Conservation (phyloP, 2,888 invertebrate species). For the Acanthopleura granulata region DNA sequence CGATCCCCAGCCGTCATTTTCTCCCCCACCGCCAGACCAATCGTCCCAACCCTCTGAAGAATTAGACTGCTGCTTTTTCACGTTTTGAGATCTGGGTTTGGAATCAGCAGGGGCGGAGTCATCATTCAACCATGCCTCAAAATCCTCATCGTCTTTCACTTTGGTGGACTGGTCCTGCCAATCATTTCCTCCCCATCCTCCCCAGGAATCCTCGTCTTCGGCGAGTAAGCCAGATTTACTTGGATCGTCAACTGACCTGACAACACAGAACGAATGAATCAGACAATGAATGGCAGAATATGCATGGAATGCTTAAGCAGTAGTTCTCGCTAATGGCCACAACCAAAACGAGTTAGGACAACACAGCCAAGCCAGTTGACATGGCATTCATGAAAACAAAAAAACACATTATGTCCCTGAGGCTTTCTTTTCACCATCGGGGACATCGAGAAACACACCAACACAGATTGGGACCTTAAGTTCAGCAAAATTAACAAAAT, state of each 20-base stretch:
- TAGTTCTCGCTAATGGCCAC: no score
- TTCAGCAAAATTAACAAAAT: no score
- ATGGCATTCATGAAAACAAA: no score
- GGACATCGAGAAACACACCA: no score
- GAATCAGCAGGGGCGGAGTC: constrained; percentile 33
- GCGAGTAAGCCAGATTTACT: constrained; percentile 36
- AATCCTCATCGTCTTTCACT: constrained; percentile 47
- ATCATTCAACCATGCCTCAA: constrained; percentile 62
- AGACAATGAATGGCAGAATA: no score
- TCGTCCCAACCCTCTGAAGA: constrained; percentile 40
- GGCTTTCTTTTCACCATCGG: no score
- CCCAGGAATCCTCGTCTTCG: constrained; percentile 53
- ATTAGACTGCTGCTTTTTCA: constrained; percentile 33
- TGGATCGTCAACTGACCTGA: constrained; percentile 11
- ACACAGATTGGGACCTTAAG: no score
- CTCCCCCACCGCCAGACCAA: constrained; percentile 40
- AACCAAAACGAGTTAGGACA: no score
- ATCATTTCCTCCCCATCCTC: constrained; percentile 50
- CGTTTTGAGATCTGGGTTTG: neutral
- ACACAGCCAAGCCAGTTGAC: no score
- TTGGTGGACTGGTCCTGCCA: constrained; percentile 37
- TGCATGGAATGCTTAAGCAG: no score
- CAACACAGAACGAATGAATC: neutral
- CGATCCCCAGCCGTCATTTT: constrained; percentile 24
- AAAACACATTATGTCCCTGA: no score